Base-by-base conservation (phyloP, 2,888 invertebrate species). In the Polylopha cassiicola region DNA sequence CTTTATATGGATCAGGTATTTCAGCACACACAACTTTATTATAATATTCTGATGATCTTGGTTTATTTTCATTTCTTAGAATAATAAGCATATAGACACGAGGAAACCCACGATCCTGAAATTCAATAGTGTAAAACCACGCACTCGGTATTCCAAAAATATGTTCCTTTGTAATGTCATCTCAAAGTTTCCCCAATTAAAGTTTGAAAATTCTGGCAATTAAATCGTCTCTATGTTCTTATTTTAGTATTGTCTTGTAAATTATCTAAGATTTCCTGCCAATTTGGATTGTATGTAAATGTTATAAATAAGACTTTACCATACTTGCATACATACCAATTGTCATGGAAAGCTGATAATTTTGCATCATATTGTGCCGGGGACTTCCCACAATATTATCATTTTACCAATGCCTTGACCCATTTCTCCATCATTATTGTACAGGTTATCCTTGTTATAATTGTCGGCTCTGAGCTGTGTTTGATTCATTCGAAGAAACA, bases 261-360 rank as follows among this genome's bases (percentile, higher is more conserved):
- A 47, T 65, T 61, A 32, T 62, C 56, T 14, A 23, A 29, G 8
- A 78, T 73, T 53, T 78, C 73, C 9, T 33, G 41, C 72, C 75
- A 78, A 34, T 61, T 62, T 2, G 71, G 73, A 53, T 77, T 77
- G 43, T 72, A 73, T 1, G 79, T 76, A 48, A 76, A 59, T n/a
- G 76, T 78, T 3, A 77, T 48, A 47, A 79, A 82, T n/a, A 73
- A 48, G 48, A 70, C 64, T 39, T 62, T 62, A n/a, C 80, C 79
- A 58, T 48, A 69, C 43, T 65, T 63, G 20, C 59, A 17, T 3
- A 80, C 76, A n/a, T n/a, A n/a, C n/a, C n/a, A 29, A 73, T 65
- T 6, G 70, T 52, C 74, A 80, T 77, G 0, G 71, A 65, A 58
- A 77, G 75, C 45, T 78, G 69, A 48, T 62, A 70, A 17, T 59